Evolutionary conservation across 2,888 invertebrate genomes (phyloP).

Genomic region (Drosophila lutescens): DNA sequence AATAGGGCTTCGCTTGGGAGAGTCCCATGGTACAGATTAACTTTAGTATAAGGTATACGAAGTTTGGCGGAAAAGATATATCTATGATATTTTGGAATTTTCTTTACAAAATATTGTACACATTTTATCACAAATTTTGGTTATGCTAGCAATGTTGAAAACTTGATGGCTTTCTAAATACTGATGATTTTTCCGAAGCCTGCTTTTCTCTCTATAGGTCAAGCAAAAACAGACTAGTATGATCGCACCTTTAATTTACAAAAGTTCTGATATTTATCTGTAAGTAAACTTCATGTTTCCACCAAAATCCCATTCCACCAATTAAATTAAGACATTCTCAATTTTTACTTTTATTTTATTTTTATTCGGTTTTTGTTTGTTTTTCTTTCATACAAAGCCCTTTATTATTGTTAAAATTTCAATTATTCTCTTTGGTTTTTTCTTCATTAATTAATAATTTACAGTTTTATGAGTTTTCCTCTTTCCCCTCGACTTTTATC

Average conservation of each 20-base stretch:
- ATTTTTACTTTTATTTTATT: constrained; percentile 33
- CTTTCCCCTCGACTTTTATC: constrained; percentile 36
- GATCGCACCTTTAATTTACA: no score
- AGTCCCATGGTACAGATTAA: constrained; percentile 1
- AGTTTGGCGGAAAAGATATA: not conserved
- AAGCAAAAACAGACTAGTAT: no score
- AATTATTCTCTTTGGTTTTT: constrained; percentile 61
- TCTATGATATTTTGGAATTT: not conserved
- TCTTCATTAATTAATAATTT: constrained; percentile 70
- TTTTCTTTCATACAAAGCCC: constrained; percentile 78
- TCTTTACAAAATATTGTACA: not conserved
- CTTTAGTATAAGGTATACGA: not conserved
- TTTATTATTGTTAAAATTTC: constrained; percentile 79
- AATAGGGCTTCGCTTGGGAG: not conserved
- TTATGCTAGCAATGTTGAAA: not conserved
- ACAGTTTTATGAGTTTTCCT: constrained; percentile 54
- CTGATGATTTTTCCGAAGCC: not conserved
- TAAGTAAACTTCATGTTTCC: not conserved
- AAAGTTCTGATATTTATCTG: not conserved
- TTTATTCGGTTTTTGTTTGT: constrained; percentile 47
- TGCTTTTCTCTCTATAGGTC: not conserved
- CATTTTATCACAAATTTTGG: not conserved
- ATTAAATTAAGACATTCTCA: not conserved
- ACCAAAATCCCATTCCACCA: not conserved
- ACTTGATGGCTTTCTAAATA: not conserved